Evolutionary conservation across 2,888 invertebrate genomes (phyloP), one percentile per base, ranked within the genome.

Genomic region (Bugulina stolonifera): DNA sequence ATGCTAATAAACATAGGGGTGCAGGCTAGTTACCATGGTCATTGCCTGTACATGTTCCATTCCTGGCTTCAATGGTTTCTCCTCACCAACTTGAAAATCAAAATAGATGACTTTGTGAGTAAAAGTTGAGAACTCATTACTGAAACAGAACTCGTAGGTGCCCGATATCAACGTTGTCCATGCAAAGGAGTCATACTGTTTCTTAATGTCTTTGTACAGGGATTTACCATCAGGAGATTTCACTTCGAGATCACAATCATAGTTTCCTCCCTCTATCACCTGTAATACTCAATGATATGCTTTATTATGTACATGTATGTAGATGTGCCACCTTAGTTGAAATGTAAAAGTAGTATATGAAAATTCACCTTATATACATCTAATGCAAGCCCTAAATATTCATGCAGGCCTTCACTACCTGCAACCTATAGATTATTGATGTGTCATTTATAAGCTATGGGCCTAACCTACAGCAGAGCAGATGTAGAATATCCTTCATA

Each of bases 61-160:
- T 1, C 76, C 75, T 54, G 76, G 75, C 32, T 93, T 85, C 0
- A 92, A 89, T 69, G 89, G 88, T 84, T 95, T 94, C 25, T 95
- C 94, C 25, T 82, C 81, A 1, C 96, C 96, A 35, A 94, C 93
- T 89, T 94, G 93, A 80, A 98, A 91, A 84, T 97, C 97, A 91
- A 99, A 93, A 85, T 98, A 99, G 32, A 99, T 94, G 76, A 97
- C 89, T 86, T 99, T 99, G 83, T 99, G 98, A 10, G 96, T 94
- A 85, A 98, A 97, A 72, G 98, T 97, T 69, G 98, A 98, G 85
- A 99, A 99, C 85, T 99, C 96, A 87, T 99, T 99, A 84, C 96
- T 95, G 85, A 99, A 99, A 86, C 99, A 84, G 79, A 84, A 82
- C 69, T 79, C 79, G 77, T 80, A 79, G 35, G 81, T 77, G 18